Conservation (phyloP, 2,797 vertebrate genomes). For the Natrix natrix region DNA sequence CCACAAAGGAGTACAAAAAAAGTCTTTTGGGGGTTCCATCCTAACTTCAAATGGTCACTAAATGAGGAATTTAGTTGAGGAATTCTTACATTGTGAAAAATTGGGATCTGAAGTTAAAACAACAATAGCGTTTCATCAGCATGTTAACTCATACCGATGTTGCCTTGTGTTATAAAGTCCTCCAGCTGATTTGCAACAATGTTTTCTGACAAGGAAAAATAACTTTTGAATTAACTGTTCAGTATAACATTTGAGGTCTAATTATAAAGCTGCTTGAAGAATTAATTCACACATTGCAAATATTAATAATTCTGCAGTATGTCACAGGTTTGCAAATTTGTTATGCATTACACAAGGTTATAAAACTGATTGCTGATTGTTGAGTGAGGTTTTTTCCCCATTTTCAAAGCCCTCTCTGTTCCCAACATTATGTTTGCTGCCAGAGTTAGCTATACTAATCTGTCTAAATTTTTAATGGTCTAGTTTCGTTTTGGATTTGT, state of each 20-base stretch:
- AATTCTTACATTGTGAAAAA: background rate
- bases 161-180: conserved; percentile 50
- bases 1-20: background rate
- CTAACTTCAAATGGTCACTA: background rate
- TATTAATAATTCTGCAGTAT: conserved; percentile 60
- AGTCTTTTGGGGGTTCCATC: background rate
- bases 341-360: conserved; percentile 48
- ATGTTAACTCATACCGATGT: conserved; percentile 10
- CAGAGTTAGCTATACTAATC: conserved; percentile 57
- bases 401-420: conserved; percentile 41
- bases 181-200: conserved; percentile 52
- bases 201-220: conserved; percentile 54
- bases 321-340: conserved; percentile 56
- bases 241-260: conserved; percentile 57
- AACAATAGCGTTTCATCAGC: conserved; percentile 5
- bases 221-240: conserved; percentile 56
- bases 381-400: background rate
- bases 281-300: conserved; percentile 57
- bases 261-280: conserved; percentile 50
- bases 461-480: conserved; percentile 52
- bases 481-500: conserved; percentile 52
- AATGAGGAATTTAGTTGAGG: background rate
- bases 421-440: conserved; percentile 38
- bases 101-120: background rate
- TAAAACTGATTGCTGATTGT: conserved; percentile 37